phyloP scores from a whole-genome alignment of 2,797 vertebrate species.

The Anguilla pacifica region DNA sequence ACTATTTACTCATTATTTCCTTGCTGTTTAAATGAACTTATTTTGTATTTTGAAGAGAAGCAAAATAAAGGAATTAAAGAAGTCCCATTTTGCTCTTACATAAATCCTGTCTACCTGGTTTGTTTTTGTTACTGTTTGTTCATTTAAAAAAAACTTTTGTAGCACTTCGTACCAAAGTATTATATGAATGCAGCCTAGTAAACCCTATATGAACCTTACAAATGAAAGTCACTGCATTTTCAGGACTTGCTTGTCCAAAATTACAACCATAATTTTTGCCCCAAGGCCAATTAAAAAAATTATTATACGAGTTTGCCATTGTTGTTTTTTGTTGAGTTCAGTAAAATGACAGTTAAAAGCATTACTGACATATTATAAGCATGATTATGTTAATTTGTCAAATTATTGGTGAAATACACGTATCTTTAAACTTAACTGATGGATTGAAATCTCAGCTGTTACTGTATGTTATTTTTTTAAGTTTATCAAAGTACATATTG shows the following conservation, averaged over 20 bases:
- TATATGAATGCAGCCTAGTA: not conserved
- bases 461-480: too few relatives aligned
- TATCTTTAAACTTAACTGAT: too few relatives aligned
- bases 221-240: not conserved
- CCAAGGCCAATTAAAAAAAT: not conserved
- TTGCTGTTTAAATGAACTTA: constrained; percentile 36
- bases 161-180: not conserved
- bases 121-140: constrained; percentile 32
- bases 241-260: not conserved
- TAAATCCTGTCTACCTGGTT: constrained; percentile 17
- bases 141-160: constrained; percentile 20
- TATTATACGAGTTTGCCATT: not conserved
- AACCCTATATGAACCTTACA: not conserved
- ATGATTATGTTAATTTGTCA: too few relatives aligned
- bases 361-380: not conserved
- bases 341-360: not conserved
- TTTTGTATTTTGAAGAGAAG: constrained; percentile 40
- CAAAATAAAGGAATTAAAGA: constrained; percentile 39
- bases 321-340: not conserved
- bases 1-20: constrained; percentile 46
- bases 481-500: too few relatives aligned
- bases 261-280: not conserved
- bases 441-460: too few relatives aligned
- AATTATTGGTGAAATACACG: too few relatives aligned
- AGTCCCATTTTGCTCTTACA: not conserved